Evolutionary conservation across 2,888 invertebrate species (phyloP).

Genomic region (Aelia acuminata): DNA sequence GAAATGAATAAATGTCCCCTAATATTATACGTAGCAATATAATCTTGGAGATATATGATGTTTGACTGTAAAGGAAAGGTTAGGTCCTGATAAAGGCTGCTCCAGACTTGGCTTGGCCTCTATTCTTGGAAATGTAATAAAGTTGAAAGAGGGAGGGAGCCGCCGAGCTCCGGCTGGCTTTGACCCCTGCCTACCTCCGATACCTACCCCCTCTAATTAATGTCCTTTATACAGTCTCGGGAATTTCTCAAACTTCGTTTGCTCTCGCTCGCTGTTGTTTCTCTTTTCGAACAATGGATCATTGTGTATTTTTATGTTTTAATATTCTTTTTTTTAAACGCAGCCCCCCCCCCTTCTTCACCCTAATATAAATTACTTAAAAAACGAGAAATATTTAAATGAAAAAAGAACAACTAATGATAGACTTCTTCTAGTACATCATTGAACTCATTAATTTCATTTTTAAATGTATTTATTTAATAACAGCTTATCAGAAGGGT

Average conservation of each 20-base stretch:
- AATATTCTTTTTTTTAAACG: background rate
- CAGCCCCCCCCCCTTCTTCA: background rate
- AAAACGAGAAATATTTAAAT: background rate
- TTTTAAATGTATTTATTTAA: background rate
- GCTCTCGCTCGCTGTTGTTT: background rate
- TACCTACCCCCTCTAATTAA: constrained; percentile 8
- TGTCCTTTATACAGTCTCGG: background rate
- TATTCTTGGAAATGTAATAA: constrained; percentile 37
- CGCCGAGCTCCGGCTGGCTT: background rate
- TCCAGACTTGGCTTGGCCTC: background rate
- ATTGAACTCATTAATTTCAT: background rate
- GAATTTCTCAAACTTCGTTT: background rate
- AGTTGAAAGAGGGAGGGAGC: background rate
- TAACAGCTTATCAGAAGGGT: no score
- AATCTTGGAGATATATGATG: background rate
- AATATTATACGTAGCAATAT: constrained; percentile 28
- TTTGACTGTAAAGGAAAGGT: background rate
- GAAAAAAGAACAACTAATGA: background rate
- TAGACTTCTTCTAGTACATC: background rate
- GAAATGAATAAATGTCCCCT: background rate
- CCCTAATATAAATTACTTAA: background rate
- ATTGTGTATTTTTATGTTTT: constrained; percentile 16
- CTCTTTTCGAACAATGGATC: background rate
- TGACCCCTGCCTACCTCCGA: background rate
- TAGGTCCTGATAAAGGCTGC: background rate